A percentile compares a stretch with the other conserved stretches of the same genome.
Evolutionary conservation across 1,140 invertebrate species (phyloP).

Genomic region (Eupeodes corollae): DNA sequence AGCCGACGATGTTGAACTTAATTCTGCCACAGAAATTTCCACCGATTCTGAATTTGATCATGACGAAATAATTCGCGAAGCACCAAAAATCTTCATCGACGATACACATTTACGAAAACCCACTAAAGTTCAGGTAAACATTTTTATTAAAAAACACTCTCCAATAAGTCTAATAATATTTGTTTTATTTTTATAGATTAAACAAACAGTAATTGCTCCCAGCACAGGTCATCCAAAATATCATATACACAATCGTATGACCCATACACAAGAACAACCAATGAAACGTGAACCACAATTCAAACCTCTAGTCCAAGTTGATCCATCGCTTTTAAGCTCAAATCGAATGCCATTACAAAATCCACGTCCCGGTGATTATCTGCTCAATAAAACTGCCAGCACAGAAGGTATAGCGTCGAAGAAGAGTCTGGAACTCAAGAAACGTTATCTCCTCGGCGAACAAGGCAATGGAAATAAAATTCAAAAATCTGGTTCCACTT

Average conservation of each 20-base stretch:
- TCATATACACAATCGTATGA: slow-evolving; percentile 11
- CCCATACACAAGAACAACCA: background rate
- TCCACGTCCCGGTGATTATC: slow-evolving; percentile 55
- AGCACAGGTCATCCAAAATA: slow-evolving; percentile 16
- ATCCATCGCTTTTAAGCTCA: slow-evolving; percentile 26
- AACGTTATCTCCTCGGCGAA: slow-evolving; percentile 62
- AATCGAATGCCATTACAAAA: slow-evolving; percentile 36
- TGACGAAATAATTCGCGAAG: slow-evolving; percentile 56
- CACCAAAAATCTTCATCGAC: slow-evolving; percentile 55
- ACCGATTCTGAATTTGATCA: slow-evolving; percentile 85
- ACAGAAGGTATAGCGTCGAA: slow-evolving; percentile 78
- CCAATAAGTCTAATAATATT: background rate
- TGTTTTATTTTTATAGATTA: slow-evolving; percentile 14
- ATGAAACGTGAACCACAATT: slow-evolving; percentile 39
- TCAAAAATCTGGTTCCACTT: slow-evolving; percentile 73
- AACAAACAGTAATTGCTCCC: slow-evolving; percentile 23
- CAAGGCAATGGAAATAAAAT: slow-evolving; percentile 49
- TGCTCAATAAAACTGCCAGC: slow-evolving; percentile 67
- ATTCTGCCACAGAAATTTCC: slow-evolving; percentile 80
- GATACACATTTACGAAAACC: slow-evolving; percentile 36
- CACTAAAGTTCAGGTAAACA: slow-evolving; percentile 49
- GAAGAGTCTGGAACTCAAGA: slow-evolving; percentile 71
- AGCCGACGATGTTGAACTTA: slow-evolving; percentile 56
- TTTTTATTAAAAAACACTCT: background rate
- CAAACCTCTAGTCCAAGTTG: slow-evolving; percentile 40